A percentile compares a stretch with the other conserved stretches of the same genome.
Conservation (phyloP, 2,113 vertebrate species). For the Platanista minor region DNA sequence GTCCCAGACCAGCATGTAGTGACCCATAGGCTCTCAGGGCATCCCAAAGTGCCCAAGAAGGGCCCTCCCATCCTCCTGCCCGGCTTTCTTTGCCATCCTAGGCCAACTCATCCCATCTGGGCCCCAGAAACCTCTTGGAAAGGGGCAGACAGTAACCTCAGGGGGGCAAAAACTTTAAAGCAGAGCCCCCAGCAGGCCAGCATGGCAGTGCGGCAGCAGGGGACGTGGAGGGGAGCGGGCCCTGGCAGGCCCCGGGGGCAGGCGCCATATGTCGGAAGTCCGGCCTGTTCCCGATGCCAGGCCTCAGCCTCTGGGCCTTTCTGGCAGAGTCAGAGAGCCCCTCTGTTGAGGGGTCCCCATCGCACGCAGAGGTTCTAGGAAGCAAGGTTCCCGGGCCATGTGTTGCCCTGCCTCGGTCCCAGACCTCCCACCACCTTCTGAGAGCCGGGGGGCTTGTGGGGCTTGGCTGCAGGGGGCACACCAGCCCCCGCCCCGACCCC, state of each 20-base stretch:
- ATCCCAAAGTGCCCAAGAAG: too few relatives aligned
- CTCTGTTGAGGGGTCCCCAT: too few relatives aligned
- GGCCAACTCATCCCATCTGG: background rate
- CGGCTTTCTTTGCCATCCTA: background rate
- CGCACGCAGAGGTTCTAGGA: background rate
- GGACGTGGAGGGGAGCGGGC: rapidly evolving
- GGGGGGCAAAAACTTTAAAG: background rate
- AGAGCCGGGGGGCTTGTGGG: background rate
- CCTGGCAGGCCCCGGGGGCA: background rate
- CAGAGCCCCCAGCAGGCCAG: background rate
- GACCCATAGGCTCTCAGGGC: rapidly evolving
- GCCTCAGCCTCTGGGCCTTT: background rate
- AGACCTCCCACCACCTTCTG: rapidly evolving
- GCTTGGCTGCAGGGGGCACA: background rate
- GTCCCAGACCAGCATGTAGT: background rate
- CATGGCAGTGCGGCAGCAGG: rapidly evolving
- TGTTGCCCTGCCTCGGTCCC: rapidly evolving
- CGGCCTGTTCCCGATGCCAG: background rate
- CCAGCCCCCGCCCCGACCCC: background rate
- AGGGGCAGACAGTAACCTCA: rapidly evolving
- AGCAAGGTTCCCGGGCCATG: background rate
- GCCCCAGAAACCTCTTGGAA: background rate
- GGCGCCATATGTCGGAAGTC: rapidly evolving
- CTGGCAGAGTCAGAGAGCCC: background rate
- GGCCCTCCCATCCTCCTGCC: background rate